Evolutionary conservation across 2,888 invertebrate species (phyloP).

Genomic region (Ernsta delagoae): DNA sequence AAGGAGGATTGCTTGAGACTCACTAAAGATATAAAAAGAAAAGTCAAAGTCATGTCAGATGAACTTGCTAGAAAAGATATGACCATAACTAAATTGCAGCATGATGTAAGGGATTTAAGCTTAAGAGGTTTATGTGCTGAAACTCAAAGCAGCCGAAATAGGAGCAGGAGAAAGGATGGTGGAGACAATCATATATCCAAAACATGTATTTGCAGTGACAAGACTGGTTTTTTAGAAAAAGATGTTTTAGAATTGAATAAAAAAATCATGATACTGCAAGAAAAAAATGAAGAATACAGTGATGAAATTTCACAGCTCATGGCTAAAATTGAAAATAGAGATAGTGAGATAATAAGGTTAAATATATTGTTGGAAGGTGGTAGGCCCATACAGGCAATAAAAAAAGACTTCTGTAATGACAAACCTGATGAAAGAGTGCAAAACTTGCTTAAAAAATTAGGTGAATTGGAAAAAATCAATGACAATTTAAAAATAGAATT

Average conservation of each 20-base stretch:
- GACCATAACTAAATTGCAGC: slow-evolving; percentile 70
- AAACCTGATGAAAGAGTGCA: slow-evolving; percentile 82
- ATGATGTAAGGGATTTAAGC: slow-evolving; percentile 73
- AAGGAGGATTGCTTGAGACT: slow-evolving; percentile 87
- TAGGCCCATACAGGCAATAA: slow-evolving; percentile 86
- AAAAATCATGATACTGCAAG: slow-evolving; percentile 71
- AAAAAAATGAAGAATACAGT: slow-evolving; percentile 67
- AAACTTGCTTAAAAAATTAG: slow-evolving; percentile 84
- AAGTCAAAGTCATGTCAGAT: slow-evolving; percentile 86
- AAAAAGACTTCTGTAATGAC: slow-evolving; percentile 87
- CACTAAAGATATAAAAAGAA: slow-evolving; percentile 85
- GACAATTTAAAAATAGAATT: slow-evolving; percentile 76
- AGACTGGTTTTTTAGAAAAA: slow-evolving; percentile 63
- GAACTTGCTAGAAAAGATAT: slow-evolving; percentile 85
- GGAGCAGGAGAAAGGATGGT: slow-evolving; percentile 66
- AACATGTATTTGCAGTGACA: slow-evolving; percentile 64
- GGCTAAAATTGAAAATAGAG: slow-evolving; percentile 80
- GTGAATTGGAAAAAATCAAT: slow-evolving; percentile 85
- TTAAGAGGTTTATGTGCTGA: slow-evolving; percentile 76
- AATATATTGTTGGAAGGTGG: slow-evolving; percentile 89
- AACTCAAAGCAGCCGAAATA: slow-evolving; percentile 74
- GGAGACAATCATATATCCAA: slow-evolving; percentile 50
- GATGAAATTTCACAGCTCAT: slow-evolving; percentile 72
- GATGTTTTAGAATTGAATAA: slow-evolving; percentile 73
- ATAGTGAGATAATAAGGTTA: slow-evolving; percentile 89